Conservation (phyloP, 1,140 invertebrate genomes). For the Parasteatoda tepidariorum region DNA sequence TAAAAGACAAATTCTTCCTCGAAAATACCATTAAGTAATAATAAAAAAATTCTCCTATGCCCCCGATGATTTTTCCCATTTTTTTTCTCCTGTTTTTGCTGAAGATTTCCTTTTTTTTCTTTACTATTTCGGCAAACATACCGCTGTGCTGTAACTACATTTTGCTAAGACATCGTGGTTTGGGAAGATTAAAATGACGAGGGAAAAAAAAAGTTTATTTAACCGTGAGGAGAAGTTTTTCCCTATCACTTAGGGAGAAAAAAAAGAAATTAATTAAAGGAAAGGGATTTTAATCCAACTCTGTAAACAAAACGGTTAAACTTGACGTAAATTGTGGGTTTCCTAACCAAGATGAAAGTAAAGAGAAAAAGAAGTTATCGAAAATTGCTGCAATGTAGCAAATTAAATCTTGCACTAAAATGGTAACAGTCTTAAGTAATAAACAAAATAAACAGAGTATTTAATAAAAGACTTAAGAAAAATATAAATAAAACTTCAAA, state of each 20-base stretch:
- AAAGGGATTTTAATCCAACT: slow-evolving; percentile 34
- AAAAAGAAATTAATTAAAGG: slow-evolving; percentile 39
- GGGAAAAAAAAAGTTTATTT: slow-evolving; percentile 33
- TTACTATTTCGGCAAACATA: slow-evolving; percentile 22
- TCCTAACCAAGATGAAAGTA: neutral
- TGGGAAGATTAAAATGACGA: slow-evolving; percentile 8
- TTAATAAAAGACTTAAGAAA: too few relatives aligned
- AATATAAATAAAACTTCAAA: too few relatives aligned
- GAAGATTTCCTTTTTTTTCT: neutral
- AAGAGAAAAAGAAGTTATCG: neutral
- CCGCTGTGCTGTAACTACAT: slow-evolving; percentile 20
- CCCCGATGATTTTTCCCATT: neutral
- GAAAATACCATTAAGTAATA: neutral
- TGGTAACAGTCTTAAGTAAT: too few relatives aligned
- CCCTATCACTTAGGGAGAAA: neutral
- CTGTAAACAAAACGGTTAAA: slow-evolving; percentile 20
- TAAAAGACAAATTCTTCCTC: neutral
- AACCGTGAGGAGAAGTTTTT: slow-evolving; percentile 10
- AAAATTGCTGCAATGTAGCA: neutral
- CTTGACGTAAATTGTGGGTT: slow-evolving; percentile 24
- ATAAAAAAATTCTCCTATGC: neutral
- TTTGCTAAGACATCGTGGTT: neutral
- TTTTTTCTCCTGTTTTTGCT: neutral
- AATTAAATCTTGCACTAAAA: neutral
- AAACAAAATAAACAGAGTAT: too few relatives aligned